Evolutionary conservation across 1,140 invertebrate genomes (phyloP).

Genomic region (Solen grandis): DNA sequence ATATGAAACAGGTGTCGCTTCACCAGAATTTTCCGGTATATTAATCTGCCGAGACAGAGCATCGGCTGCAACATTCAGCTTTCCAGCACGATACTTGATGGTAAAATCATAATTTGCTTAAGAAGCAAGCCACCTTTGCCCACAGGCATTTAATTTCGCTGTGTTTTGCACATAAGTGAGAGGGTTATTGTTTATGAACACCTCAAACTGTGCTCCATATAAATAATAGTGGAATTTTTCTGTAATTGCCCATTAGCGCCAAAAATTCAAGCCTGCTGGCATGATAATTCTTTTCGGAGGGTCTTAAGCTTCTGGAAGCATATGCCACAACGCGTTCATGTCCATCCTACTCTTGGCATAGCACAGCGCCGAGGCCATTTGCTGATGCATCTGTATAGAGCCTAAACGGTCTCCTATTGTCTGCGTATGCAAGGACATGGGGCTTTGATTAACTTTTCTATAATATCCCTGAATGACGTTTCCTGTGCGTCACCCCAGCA

Average conservation of each 20-base stretch:
- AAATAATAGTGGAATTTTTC: constrained; percentile 51
- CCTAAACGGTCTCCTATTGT: constrained; percentile 75
- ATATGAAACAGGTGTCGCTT: too few species aligned
- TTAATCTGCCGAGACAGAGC: neutral
- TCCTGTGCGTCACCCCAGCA: constrained; percentile 38
- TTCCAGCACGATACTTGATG: neutral
- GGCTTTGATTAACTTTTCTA: constrained; percentile 62
- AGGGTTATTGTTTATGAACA: constrained; percentile 40
- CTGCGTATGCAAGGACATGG: constrained; percentile 71
- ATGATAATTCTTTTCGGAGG: constrained; percentile 45
- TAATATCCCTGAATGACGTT: constrained; percentile 59
- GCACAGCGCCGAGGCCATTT: constrained; percentile 77
- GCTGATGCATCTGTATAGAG: constrained; percentile 80
- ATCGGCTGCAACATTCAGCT: neutral
- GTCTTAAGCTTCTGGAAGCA: constrained; percentile 35
- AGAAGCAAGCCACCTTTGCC: constrained; percentile 38
- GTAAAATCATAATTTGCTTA: constrained; percentile 47
- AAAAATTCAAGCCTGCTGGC: constrained; percentile 43
- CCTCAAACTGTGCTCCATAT: constrained; percentile 17
- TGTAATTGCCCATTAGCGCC: constrained; percentile 40
- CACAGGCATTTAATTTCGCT: constrained; percentile 40
- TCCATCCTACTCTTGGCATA: constrained; percentile 77
- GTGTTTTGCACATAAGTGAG: constrained; percentile 17
- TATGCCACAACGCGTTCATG: constrained; percentile 64
- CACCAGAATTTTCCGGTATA: neutral